Conservation (phyloP, 2,888 invertebrate genomes). For the Notodonta dromedarius region DNA sequence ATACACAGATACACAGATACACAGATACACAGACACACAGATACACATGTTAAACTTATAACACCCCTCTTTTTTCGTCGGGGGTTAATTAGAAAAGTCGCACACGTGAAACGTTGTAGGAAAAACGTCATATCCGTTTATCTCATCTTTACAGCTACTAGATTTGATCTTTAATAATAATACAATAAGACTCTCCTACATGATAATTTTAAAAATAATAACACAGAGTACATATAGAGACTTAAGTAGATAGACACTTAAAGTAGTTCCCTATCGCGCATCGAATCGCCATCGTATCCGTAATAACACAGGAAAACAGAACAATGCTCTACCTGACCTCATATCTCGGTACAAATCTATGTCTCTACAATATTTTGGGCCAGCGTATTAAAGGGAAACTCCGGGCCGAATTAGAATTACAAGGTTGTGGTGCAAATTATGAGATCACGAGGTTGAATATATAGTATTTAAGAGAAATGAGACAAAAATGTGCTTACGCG, state of each 20-base stretch:
- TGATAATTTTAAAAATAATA: not conserved
- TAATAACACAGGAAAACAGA: constrained; percentile 63
- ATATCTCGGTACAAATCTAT: constrained; percentile 70
- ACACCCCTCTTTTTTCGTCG: no score
- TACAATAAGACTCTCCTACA: not conserved
- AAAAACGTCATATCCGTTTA: no score
- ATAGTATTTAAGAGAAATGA: no score
- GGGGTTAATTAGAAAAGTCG: no score
- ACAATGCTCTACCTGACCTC: constrained; percentile 65
- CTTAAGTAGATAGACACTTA: no score
- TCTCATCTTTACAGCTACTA: no score
- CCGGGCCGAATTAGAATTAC: constrained; percentile 68
- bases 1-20: no score
- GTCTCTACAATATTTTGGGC: constrained; percentile 74
- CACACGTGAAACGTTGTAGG: no score
- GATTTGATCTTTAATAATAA: not conserved
- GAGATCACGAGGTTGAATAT: constrained; percentile 27
- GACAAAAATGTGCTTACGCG: no score
- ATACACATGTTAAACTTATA: no score
- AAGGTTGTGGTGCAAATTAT: constrained; percentile 44
- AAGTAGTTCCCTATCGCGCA: constrained; percentile 22
- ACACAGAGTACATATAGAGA: not conserved
- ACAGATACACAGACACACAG: no score
- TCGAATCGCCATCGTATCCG: constrained; percentile 28
- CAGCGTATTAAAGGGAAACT: constrained; percentile 74